Base-by-base conservation (phyloP, 1,140 invertebrate species). In the Argopecten irradians region DNA sequence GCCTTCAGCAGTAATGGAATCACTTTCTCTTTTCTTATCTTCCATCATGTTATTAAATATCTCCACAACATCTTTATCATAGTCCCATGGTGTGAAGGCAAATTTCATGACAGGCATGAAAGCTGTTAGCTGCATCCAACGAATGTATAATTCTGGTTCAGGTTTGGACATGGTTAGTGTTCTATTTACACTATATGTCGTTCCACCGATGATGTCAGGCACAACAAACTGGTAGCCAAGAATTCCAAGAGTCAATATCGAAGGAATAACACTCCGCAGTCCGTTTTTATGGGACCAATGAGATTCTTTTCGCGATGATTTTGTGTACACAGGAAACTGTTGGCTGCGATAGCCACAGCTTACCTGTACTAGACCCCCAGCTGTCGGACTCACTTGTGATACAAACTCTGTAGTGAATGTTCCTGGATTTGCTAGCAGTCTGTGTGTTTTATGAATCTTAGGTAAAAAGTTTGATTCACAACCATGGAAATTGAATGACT, bases 141-240 rank as follows among this genome's bases (percentile, higher is more conserved):
- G 96, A 86, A 99, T 97, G 92, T 97, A 98, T 19, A 99, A 95
- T 95, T 99, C 97, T 91, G 97, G 97, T 5, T 96, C 96, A 0
- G 98, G 97, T 34, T 88, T 86, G 19, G 85, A 82, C 35, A 84
- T 82, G 28, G 86, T 85, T 39, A 46, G 28, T 3, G 87, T 28
- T 5, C 35, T 36, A 33, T 90, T 86, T 13, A 84, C 88, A 34
- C 34, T 71, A 95, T 96, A 94, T 0, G 97, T 97, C 94, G 98
- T 98, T 1, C 98, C 98, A 2, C 98, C 98, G 91, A 99, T 97
- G 97, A 99, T 98, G 93, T 99, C 98, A 0, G 98, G 98, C 1
- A 99, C 95, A 8, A 98, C 97, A 92, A 97, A 97, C 0, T 97
- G 96, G 95, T 99, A 99, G 8, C 98, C 98, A 91, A 97, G 97